Base-by-base conservation (phyloP, 2,888 invertebrate genomes). In the Eristalinus aeneus region DNA sequence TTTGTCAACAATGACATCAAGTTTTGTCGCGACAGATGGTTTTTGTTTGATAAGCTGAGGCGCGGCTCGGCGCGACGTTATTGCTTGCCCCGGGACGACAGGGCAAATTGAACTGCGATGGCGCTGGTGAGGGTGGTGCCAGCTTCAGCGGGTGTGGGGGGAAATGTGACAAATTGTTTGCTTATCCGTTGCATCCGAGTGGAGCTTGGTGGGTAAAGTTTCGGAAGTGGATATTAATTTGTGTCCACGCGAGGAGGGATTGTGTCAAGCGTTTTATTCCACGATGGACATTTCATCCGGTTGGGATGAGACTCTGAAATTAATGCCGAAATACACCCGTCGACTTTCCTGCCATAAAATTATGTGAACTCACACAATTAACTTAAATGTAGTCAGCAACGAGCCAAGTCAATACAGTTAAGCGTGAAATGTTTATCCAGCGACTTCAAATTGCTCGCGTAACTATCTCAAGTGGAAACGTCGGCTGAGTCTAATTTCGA, bases 1-100 rank as follows among this genome's bases (percentile, higher is more conserved):
- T 67, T 72, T 81, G 68, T 81, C 81, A 81, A 77, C 85, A 63
- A 10, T 73, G 80, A 39, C 58, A 75, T 80, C 71, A 84, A 72
- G 67, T 76, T 76, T 56, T n/a, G 56, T 34, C 56, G 22, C 72
- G 58, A 60, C 78, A 72, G 72, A 78, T 78, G 78, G 65, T 6
- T 46, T 63, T 20, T 64, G 61, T 61, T 46, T 65, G 73, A 74
- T 56, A 31, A 64, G 16, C 36, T 64, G 23, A 9, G 20, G 58
- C 22, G 32, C 22, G n/a, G 76, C 61, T 64, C 56, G 53, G 12
- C 27, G 12, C 20, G 12, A 2, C 39, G 39, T 10, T 12, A 31
- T 1, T 39, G 31, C 27, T 27, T 5, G 27, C 27, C 27, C 20
- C 11, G 58, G n/a, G 53, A 63, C 46, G 20, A 16, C 58, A 34